Conservation (phyloP, 2,888 invertebrate genomes). For the Oscheius sp. region DNA sequence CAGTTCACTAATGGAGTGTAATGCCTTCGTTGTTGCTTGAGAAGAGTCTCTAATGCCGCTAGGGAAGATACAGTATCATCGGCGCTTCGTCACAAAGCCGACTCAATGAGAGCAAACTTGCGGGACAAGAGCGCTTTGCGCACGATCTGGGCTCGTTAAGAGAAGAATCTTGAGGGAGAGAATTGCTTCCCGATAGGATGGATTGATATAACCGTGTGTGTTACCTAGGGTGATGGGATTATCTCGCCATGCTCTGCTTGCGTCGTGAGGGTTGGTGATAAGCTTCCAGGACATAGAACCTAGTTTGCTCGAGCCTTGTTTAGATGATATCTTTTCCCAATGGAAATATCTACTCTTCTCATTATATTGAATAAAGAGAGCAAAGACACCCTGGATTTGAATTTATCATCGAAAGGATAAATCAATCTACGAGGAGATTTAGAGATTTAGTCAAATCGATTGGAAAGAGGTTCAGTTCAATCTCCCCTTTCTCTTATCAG, state of each 20-base stretch:
- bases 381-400: no score
- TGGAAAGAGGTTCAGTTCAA: not conserved
- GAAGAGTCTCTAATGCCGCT: slow-evolving; percentile 24
- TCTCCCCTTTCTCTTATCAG: slow-evolving; percentile 18
- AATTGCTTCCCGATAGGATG: no score
- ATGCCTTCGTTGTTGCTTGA: slow-evolving; percentile 26
- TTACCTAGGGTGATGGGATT: no score
- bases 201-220: no score
- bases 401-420: no score
- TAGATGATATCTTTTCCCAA: not conserved
- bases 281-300: not conserved
- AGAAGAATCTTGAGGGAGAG: no score
- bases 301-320: not conserved
- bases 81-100: slow-evolving; percentile 23
- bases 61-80: slow-evolving; percentile 31
- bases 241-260: no score
- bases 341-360: no score
- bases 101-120: slow-evolving; percentile 27
- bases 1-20: slow-evolving; percentile 29
- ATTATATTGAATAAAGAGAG: no score
- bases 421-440: not conserved
- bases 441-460: slow-evolving; percentile 1
- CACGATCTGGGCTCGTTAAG: slow-evolving; percentile 19
- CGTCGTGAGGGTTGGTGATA: no score
- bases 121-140: slow-evolving; percentile 15